Evolutionary conservation across 1,140 invertebrate species (phyloP).

Genomic region (Mesaphorura yosii): DNA sequence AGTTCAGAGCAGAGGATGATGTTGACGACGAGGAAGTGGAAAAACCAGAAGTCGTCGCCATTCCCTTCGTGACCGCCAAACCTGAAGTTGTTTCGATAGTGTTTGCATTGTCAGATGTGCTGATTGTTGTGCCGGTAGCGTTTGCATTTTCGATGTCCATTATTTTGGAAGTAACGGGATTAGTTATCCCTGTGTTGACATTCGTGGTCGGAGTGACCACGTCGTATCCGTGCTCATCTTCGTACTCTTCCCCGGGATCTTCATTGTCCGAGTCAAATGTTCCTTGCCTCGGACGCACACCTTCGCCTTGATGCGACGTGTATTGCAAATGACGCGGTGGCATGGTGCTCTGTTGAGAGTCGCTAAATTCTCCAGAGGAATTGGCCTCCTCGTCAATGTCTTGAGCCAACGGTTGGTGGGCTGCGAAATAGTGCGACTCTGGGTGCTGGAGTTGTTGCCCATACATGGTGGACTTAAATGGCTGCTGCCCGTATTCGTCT

Average conservation of each 20-base stretch:
- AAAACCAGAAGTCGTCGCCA: not conserved
- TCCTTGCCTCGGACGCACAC: not conserved
- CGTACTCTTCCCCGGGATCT: conserved; percentile 9
- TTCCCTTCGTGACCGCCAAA: not conserved
- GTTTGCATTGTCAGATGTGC: too few relatives aligned
- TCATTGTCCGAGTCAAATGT: conserved; percentile 1
- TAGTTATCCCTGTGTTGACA: conserved; percentile 11
- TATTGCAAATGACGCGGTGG: conserved; percentile 10
- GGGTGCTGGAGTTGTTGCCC: not conserved
- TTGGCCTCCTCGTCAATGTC: conserved; percentile 14
- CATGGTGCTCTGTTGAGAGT: conserved; percentile 29
- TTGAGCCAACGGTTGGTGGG: not conserved
- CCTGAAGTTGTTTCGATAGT: not conserved
- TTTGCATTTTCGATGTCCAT: conserved; percentile 6
- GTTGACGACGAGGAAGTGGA: not conserved
- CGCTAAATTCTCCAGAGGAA: conserved; percentile 28
- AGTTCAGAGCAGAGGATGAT: not conserved
- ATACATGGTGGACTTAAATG: not conserved
- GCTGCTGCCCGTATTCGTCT: conserved; percentile 1
- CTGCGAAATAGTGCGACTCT: not conserved
- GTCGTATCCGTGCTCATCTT: not conserved
- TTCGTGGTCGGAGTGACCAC: conserved; percentile 2
- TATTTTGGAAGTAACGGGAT: not conserved
- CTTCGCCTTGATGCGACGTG: not conserved
- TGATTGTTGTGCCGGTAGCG: conserved; percentile 8